Base-by-base conservation (phyloP, 2,113 vertebrate genomes). In the Tetraodon nigroviridis region DNA sequence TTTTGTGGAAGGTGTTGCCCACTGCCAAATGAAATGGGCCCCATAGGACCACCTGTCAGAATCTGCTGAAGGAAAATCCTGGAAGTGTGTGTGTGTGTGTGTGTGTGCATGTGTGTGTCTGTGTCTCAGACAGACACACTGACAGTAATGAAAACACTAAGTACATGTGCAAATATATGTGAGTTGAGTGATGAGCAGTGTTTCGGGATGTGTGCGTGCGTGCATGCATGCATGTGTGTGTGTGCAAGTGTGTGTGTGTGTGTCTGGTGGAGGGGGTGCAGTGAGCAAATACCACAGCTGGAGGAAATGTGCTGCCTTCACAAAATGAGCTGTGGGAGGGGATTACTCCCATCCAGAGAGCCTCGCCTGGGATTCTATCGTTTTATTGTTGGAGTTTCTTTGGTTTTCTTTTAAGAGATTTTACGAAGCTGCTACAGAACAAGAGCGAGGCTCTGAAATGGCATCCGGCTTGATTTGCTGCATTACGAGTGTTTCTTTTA, bases 11-110 rank as follows among this genome's bases (percentile, higher is more conserved):
- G 82, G 80, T 74, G 58, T 76, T 76, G 64, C 68, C 66, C 22
- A 29, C 63, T 78, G 70, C 75, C 61, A 61, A 60, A 68, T 48
- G 73, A 76, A 69, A 83, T 77, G 59, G 66, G 69, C 64, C 80
- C 80, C 64, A 16, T 59, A 77, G 75, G 84, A 74, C 64, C 63
- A 65, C 75, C 82, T 82, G 82, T 80, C 85, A 83, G 75, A 59
- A 68, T 32, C 52, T 64, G 75, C 72, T 69, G 55, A 60, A 83
- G 69, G 48, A 66, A 79, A 65, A 77, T 66, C 63, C 45, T 56
- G 56, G 62, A 50, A 50, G 63, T 48, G 67, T 71, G 44, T 64
- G 63, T 58, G 67, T 27, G 24, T 27, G 24, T 27, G 7, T 57
- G 20, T 58, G n/a, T 45, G 15, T 17, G 44, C n/a, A 17, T 46